A percentile compares a stretch with the other conserved stretches of the same genome.
phyloP scores from a whole-genome alignment of 2,113 vertebrate species.

The Falcunculus frontatus region DNA sequence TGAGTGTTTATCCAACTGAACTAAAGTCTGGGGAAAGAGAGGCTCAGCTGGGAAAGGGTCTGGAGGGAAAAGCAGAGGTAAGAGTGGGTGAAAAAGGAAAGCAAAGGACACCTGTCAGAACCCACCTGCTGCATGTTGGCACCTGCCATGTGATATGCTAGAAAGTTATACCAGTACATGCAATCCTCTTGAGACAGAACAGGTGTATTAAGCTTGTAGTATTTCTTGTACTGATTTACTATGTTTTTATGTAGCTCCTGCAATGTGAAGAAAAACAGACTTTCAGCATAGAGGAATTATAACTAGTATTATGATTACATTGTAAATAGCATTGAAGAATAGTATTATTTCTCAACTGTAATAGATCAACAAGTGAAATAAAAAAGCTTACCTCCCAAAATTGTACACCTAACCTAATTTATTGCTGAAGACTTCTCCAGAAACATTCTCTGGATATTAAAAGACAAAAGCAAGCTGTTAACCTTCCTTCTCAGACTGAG shows the following conservation, averaged over 20 bases:
- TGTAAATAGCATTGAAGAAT: background rate
- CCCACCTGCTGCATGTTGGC: slow-evolving; percentile 86
- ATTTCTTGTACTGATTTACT: slow-evolving; percentile 84
- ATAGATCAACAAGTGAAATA: background rate
- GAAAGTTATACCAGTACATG: slow-evolving; percentile 91
- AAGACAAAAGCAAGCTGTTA: background rate
- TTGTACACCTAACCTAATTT: background rate
- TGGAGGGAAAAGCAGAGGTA: background rate
- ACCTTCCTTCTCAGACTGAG: background rate
- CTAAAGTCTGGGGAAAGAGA: background rate
- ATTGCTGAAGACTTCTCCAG: background rate
- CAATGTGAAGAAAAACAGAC: background rate
- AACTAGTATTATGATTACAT: background rate
- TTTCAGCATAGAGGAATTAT: background rate
- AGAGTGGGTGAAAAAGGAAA: background rate
- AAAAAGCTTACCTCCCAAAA: background rate
- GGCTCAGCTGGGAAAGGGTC: background rate
- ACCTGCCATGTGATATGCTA: slow-evolving; percentile 91
- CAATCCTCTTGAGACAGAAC: slow-evolving; percentile 80
- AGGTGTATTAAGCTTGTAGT: slow-evolving; percentile 70
- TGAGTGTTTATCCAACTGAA: background rate
- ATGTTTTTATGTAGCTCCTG: slow-evolving; percentile 90
- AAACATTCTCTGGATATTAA: background rate
- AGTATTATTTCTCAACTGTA: background rate
- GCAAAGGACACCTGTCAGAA: background rate